A percentile compares a stretch with the other conserved stretches of the same genome.
Evolutionary conservation across 2,797 vertebrate genomes (phyloP).

Genomic region (Pseudocheirus occidentalis): DNA sequence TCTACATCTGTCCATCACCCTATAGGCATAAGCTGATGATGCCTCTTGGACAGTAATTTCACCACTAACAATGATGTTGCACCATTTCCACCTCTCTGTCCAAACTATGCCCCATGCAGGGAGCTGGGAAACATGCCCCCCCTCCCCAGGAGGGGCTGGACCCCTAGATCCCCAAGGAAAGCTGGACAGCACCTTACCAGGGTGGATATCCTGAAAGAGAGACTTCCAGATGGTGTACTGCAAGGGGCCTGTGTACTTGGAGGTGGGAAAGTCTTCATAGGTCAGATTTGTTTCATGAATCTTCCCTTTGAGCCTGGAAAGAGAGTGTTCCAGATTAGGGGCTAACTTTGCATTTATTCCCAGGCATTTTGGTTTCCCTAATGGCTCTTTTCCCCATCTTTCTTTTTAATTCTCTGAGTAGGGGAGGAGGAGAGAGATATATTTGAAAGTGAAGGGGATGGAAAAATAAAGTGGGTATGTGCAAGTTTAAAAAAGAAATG

Average conservation of each 20-base stretch:
- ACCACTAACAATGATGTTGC: neutral
- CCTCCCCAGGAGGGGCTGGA: neutral
- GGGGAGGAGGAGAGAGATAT: neutral
- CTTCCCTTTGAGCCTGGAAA: slow-evolving; percentile 95
- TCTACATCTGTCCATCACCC: neutral
- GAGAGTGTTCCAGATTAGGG: slow-evolving; percentile 58
- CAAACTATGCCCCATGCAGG: neutral
- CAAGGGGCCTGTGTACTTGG: slow-evolving; percentile 97
- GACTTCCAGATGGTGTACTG: slow-evolving; percentile 99
- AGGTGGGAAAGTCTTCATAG: slow-evolving; percentile 98
- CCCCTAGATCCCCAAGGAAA: neutral
- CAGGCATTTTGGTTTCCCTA: neutral
- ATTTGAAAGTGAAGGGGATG: neutral
- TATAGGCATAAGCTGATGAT: neutral
- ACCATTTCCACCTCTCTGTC: neutral
- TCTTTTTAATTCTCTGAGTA: neutral
- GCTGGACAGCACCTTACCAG: slow-evolving; percentile 87
- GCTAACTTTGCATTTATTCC: neutral
- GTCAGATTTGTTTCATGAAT: slow-evolving; percentile 97
- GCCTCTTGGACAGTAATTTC: neutral
- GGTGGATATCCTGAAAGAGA: slow-evolving; percentile 96
- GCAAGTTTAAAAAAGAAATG: neutral
- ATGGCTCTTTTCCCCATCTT: neutral
- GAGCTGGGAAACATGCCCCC: neutral
- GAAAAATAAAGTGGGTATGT: neutral